A percentile compares a stretch with the other conserved stretches of the same genome.
Conservation (phyloP, 2,888 invertebrate species). For the Litoditis marina region DNA sequence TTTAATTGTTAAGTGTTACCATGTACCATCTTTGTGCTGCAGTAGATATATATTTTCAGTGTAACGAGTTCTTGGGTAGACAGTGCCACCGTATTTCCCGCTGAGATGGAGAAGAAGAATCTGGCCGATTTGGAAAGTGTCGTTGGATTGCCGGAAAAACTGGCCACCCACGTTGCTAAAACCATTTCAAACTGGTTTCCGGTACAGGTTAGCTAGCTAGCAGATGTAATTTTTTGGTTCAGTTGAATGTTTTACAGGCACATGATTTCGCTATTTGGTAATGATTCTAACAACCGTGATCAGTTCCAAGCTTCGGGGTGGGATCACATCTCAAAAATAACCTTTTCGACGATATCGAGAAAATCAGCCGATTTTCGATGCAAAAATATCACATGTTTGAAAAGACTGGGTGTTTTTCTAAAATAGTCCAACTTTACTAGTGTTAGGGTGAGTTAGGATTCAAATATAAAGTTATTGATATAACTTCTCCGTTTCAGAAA, state of each 20-base stretch:
- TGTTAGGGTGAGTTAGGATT: too few species aligned
- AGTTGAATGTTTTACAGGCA: too few species aligned
- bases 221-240: not conserved
- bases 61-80: conserved; percentile 47
- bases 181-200: conserved; percentile 52
- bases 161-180: conserved; percentile 22
- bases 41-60: conserved; percentile 35
- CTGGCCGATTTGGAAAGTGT: conserved; percentile 32
- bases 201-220: conserved; percentile 38
- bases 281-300: too few species aligned
- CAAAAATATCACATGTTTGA: too few species aligned
- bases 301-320: too few species aligned
- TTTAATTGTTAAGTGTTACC: not conserved
- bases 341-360: too few species aligned
- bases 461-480: too few species aligned
- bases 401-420: too few species aligned
- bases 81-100: conserved; percentile 46
- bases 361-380: too few species aligned
- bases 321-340: too few species aligned
- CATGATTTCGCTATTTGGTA: too few species aligned
- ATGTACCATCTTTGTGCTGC: not conserved
- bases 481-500: conserved; percentile 12
- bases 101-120: conserved; percentile 31
- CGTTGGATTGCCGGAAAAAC: conserved; percentile 25
- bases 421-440: too few species aligned